phyloP scores from a whole-genome alignment of 2,888 invertebrate genomes.

The Unio pictorum region DNA sequence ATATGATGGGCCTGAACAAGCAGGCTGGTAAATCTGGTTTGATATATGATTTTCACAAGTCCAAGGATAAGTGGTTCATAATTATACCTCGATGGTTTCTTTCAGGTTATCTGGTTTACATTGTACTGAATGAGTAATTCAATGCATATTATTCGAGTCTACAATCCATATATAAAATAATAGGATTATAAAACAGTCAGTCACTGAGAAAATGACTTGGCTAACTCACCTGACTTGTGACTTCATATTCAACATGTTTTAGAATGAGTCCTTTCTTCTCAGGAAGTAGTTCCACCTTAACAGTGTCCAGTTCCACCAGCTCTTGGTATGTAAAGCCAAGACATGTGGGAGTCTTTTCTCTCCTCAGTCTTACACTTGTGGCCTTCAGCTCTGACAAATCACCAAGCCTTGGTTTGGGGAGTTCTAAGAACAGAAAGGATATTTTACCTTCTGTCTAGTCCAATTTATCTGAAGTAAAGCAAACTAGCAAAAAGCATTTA shows the following conservation, averaged over 20 bases:
- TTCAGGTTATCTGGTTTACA: no score
- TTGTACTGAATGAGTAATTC: neutral
- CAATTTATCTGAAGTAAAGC: no score
- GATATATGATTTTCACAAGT: no score
- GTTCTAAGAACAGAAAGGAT: slow-evolving; percentile 53
- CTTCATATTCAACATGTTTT: slow-evolving; percentile 73
- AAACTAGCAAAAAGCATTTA: no score
- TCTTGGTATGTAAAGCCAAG: slow-evolving; percentile 68
- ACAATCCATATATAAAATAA: neutral
- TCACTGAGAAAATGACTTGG: no score
- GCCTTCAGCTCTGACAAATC: slow-evolving; percentile 67
- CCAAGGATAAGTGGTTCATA: no score
- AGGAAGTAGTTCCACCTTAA: slow-evolving; percentile 71
- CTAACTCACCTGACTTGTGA: slow-evolving; percentile 68
- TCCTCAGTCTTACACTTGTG: slow-evolving; percentile 59
- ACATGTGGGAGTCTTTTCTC: slow-evolving; percentile 66
- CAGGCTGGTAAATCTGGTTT: no score
- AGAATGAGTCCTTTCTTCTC: slow-evolving; percentile 72
- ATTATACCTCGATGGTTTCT: no score
- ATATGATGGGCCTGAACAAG: no score
- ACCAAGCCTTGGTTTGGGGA: slow-evolving; percentile 70
- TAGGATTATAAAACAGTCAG: neutral
- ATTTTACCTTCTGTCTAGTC: neutral
- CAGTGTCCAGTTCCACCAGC: slow-evolving; percentile 66
- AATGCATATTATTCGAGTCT: neutral